phyloP scores from a whole-genome alignment of 2,797 vertebrate species.

The Tokudaia muenninki region DNA sequence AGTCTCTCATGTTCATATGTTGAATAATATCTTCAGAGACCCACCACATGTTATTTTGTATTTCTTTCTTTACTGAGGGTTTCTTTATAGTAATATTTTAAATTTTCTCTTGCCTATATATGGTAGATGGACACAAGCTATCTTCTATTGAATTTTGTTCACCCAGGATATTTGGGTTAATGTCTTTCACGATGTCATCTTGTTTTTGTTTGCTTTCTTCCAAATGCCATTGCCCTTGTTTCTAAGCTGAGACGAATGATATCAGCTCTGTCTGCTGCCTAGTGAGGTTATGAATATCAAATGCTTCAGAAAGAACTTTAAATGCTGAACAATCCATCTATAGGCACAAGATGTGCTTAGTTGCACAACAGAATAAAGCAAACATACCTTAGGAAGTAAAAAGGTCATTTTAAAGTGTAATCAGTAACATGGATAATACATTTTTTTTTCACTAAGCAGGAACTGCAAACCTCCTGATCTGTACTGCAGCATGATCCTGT shows the following conservation, averaged over 20 bases:
- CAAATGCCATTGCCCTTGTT: slow-evolving; percentile 37
- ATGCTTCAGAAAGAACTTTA: slow-evolving; percentile 55
- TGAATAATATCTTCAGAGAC: neutral
- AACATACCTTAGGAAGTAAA: neutral
- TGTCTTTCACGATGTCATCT: slow-evolving; percentile 15
- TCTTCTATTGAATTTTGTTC: neutral
- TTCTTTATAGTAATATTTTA: neutral
- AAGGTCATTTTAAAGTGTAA: neutral
- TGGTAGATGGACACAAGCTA: neutral
- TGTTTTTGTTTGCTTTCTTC: slow-evolving; percentile 30
- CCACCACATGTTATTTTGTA: slow-evolving; percentile 2
- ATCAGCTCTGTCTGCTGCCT: slow-evolving; percentile 70
- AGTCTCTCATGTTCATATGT: neutral
- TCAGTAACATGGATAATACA: slow-evolving; percentile 36
- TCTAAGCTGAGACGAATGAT: slow-evolving; percentile 76
- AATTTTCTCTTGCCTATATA: neutral
- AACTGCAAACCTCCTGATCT: neutral
- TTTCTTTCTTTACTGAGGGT: slow-evolving; percentile 42
- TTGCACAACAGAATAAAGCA: slow-evolving; percentile 42
- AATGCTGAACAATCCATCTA: slow-evolving; percentile 12
- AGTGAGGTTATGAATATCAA: slow-evolving; percentile 71
- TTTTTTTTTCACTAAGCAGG: neutral
- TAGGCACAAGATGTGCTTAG: slow-evolving; percentile 33
- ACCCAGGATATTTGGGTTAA: slow-evolving; percentile 32
- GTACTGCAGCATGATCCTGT: neutral